Evolutionary conservation across 2,113 vertebrate genomes (phyloP), one percentile per base, ranked within the genome.

Genomic region (Prionailurus bengalensis): DNA sequence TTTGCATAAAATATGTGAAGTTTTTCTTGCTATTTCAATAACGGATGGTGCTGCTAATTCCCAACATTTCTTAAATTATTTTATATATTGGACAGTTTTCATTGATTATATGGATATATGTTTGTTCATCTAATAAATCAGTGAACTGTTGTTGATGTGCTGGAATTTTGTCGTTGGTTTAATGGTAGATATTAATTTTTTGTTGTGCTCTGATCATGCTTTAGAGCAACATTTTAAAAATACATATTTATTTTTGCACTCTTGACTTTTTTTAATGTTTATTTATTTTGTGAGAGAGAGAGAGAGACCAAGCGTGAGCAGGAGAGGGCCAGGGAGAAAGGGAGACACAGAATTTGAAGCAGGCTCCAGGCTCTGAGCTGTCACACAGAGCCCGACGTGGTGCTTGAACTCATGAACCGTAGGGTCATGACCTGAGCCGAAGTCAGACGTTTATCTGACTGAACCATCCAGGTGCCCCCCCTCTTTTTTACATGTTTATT

Each of bases 51-150:
- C 98, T 99, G 98, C 98, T 98, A 98, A 95, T 96, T 97, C 81
- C 89, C 98, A 97, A 97, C 97, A 61, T 96, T 98, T 98, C 97
- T 99, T 99, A 99, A 99, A 97, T 99, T 99, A 99, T 99, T 99
- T 99, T 98, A 91, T 98, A 98, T 98, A 98, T 98, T 88, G 16
- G 97, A 95, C 97, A 98, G 45, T 98, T 99, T 98, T 98, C 93
- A 96, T 98, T 95, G 97, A 96, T 85, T 98, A 87, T 98, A 97
- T 98, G 98, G 98, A 96, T 96, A 98, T 89, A 98, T 98, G 97
- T 98, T 98, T 94, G 97, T 98, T 98, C 98, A 98, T 97, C 97
- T 97, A 98, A 99, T 99, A 99, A 99, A 98, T 98, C 96, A 94
- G 83, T 98, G 97, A 98, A 98, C 97, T 98, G 71, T 97, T 96